A percentile compares a stretch with the other conserved stretches of the same genome.
These are phyloP conservation scores for Trissolcus basalis DNA, from an alignment of 1,140 invertebrate genomes.

Conservation along the genomic window DNA sequence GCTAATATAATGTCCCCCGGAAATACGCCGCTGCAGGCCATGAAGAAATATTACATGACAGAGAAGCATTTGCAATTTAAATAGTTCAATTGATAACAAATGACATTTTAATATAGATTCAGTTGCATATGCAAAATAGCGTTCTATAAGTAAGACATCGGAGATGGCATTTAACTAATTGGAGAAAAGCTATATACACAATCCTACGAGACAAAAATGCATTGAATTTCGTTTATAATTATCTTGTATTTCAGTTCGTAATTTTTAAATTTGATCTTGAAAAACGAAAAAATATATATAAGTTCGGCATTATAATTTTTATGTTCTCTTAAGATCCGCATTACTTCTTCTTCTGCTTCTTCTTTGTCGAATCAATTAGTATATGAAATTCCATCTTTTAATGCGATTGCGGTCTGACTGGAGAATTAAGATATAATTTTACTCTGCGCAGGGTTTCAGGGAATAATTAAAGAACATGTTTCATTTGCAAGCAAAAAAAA, in stretches of 20 bases:
- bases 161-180: neutral
- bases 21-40: constrained; percentile 8
- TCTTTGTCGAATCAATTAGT: constrained; percentile 7
- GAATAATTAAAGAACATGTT: constrained; percentile 1
- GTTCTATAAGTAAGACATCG: constrained; percentile 30
- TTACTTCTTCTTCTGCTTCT: neutral
- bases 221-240: neutral
- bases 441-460: constrained; percentile 10
- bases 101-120: constrained; percentile 34
- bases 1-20: constrained; percentile 31
- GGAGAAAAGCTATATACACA: too few relatives aligned
- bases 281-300: too few relatives aligned
- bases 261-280: too few relatives aligned
- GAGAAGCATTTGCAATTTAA: constrained; percentile 42
- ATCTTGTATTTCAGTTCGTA: too few relatives aligned
- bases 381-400: constrained; percentile 19
- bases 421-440: constrained; percentile 27
- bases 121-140: constrained; percentile 40
- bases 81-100: constrained; percentile 41
- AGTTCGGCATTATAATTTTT: too few relatives aligned
- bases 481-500: too few relatives aligned
- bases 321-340: too few relatives aligned
- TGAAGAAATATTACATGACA: constrained; percentile 33
- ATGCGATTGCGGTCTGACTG: constrained; percentile 3
- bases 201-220: constrained; percentile 1